These are phyloP conservation scores for Eidolon dupreanum DNA, from an alignment of 2,797 vertebrate genomes.

Conservation along the genomic window DNA sequence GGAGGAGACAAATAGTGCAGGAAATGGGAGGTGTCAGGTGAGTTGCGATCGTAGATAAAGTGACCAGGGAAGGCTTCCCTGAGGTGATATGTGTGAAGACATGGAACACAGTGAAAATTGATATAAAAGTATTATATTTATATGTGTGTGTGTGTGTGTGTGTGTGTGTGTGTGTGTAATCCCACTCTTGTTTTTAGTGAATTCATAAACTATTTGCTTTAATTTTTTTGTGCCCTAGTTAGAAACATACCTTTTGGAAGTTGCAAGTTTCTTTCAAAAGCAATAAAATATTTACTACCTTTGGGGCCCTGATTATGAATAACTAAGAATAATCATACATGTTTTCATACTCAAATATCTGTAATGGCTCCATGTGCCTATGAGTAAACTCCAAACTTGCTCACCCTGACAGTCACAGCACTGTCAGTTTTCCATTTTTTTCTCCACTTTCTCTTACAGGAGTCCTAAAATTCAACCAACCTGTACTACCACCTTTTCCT, in stretches of 20 bases:
- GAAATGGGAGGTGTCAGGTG: neutral
- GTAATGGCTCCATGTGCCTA: neutral
- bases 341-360: neutral
- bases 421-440: neutral
- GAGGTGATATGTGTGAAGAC: neutral
- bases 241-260: neutral
- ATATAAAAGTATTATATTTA: neutral
- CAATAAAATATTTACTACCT: neutral
- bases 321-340: neutral
- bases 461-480: neutral
- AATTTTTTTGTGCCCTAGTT: neutral
- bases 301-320: neutral
- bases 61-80: neutral
- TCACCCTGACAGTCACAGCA: neutral
- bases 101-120: neutral
- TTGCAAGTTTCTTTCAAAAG: slow-evolving; percentile 15
- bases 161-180: neutral
- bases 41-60: neutral
- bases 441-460: neutral
- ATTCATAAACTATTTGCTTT: neutral
- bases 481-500: neutral
- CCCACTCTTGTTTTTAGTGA: neutral
- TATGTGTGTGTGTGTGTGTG: no score
- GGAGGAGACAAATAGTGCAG: neutral
- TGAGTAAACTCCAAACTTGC: neutral